phyloP scores from a whole-genome alignment of 2,888 invertebrate genomes.

The Ferdinandea cuprea region DNA sequence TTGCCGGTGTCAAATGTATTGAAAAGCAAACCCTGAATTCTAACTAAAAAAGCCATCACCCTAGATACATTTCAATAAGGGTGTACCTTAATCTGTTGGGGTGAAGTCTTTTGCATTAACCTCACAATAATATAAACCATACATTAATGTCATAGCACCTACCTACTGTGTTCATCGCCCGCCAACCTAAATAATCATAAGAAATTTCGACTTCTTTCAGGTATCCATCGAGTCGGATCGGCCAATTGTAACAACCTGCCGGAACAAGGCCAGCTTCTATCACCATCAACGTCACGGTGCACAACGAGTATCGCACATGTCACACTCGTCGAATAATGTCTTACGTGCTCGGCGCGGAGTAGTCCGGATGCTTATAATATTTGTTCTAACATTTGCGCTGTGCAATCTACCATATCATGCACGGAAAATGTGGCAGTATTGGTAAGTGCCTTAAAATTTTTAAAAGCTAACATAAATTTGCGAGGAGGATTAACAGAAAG shows the following conservation, averaged over 20 bases:
- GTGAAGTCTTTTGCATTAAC: neutral
- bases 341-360: conserved; percentile 92
- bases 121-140: neutral
- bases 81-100: neutral
- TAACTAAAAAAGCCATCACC: neutral
- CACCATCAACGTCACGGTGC: conserved; percentile 82
- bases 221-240: conserved; percentile 82
- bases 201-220: conserved; percentile 77
- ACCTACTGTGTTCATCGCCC: neutral
- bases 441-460: conserved; percentile 84
- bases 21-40: neutral
- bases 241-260: conserved; percentile 82
- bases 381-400: conserved; percentile 93
- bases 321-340: conserved; percentile 89
- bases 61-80: neutral
- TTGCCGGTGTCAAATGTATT: no score
- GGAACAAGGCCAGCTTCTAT: conserved; percentile 81
- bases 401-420: conserved; percentile 96
- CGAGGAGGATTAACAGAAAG: neutral
- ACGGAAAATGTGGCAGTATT: conserved; percentile 94
- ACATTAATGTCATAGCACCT: neutral
- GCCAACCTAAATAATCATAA: neutral
- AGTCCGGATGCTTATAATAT: conserved; percentile 93
- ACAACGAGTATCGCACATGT: conserved; percentile 85
- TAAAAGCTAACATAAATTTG: neutral